A percentile compares a stretch with the other conserved stretches of the same genome.
Conservation (phyloP, 2,113 vertebrate genomes). For the Rhizomys pruinosus region DNA sequence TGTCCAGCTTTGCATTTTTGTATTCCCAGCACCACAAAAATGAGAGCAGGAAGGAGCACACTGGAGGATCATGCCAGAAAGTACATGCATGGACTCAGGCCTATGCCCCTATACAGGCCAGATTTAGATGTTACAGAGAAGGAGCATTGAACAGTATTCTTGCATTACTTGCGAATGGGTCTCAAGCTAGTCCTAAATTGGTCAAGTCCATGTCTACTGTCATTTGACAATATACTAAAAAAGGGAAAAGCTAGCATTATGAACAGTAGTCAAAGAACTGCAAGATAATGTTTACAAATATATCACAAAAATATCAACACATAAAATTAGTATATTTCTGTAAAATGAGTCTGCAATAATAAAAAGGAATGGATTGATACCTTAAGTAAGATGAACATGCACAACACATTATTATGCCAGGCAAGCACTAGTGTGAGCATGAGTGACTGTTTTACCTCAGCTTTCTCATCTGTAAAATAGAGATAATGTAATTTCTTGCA, state of each 20-base stretch:
- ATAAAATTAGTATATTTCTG: background rate
- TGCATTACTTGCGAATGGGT: background rate
- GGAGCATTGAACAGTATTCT: background rate
- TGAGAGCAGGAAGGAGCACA: background rate
- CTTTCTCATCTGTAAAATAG: conserved; percentile 23
- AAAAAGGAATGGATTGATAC: background rate
- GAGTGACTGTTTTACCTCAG: background rate
- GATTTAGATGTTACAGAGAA: background rate
- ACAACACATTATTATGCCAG: background rate
- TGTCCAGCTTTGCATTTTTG: background rate
- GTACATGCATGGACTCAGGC: background rate
- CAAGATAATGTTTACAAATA: background rate
- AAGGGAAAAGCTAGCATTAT: background rate
- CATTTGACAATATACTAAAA: background rate
- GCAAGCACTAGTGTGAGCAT: background rate
- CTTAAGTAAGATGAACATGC: background rate
- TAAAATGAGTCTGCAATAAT: background rate
- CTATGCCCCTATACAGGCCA: background rate
- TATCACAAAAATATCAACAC: background rate
- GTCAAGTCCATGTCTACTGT: background rate
- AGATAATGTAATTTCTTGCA: background rate
- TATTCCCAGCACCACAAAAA: background rate
- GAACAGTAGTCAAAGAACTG: background rate
- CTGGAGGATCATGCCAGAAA: background rate
- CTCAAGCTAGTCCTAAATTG: too few species aligned